Percentiles rank a stretch among this genome's conserved stretches.
These are phyloP conservation scores for Pedetes capensis DNA, from an alignment of 2,113 vertebrate species.

Conservation along the genomic window DNA sequence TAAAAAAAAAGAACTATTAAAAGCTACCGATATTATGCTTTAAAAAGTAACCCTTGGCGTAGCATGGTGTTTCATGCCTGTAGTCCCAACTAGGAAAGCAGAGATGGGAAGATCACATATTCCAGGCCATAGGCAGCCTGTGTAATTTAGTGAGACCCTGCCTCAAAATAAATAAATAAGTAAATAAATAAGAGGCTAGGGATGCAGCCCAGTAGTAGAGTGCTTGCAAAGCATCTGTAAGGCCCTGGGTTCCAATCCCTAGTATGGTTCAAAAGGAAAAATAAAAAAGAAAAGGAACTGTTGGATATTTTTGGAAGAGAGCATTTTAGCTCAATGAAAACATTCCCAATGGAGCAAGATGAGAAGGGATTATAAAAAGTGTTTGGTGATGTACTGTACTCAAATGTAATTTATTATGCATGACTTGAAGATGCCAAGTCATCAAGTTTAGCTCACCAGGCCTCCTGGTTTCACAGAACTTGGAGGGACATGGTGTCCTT, in stretches of 20 bases:
- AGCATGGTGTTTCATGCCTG: no score
- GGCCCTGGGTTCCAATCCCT: no score
- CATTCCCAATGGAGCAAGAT: neutral
- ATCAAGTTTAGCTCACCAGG: neutral
- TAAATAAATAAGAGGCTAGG: no score
- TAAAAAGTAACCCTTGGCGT: constrained; percentile 25
- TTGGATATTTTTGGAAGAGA: constrained; percentile 39
- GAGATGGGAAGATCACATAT: no score
- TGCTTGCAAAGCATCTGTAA: no score
- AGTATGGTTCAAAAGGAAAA: no score
- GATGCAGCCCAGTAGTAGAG: no score
- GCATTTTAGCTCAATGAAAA: constrained; percentile 17
- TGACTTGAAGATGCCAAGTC: neutral
- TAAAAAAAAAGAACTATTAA: constrained; percentile 6
- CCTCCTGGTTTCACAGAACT: neutral
- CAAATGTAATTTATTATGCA: constrained; percentile 32
- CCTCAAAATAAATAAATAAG: no score
- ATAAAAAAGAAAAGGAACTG: constrained; percentile 26
- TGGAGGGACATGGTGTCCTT: constrained; percentile 19
- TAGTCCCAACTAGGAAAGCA: no score
- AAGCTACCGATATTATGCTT: neutral
- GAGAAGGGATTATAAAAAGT: constrained; percentile 10
- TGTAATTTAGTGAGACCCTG: no score
- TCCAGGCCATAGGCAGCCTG: no score
- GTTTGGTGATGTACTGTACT: neutral